Percentiles rank a stretch among this genome's conserved stretches.
Evolutionary conservation across 2,888 invertebrate species (phyloP).

Genomic region (Sycophila texana): DNA sequence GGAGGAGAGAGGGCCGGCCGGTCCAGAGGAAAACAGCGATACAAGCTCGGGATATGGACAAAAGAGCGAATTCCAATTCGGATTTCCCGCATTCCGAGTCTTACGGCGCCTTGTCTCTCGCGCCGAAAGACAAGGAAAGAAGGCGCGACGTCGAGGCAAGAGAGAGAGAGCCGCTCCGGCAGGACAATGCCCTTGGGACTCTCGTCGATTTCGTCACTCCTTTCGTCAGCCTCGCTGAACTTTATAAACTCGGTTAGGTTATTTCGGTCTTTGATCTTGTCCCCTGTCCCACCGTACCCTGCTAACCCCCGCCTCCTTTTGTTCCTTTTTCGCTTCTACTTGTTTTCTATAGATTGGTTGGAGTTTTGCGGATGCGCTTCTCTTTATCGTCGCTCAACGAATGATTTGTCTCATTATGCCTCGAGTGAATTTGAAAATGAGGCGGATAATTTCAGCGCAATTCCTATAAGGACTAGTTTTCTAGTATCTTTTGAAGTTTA

Average conservation of each 20-base stretch:
- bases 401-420: too few species aligned
- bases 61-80: conserved; percentile 54
- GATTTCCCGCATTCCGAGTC: conserved; percentile 44
- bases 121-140: conserved; percentile 8
- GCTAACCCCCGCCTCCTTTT: too few species aligned
- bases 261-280: conserved; percentile 41
- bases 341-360: too few species aligned
- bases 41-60: conserved; percentile 21
- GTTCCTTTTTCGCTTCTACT: not conserved
- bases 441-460: too few species aligned
- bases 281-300: not conserved
- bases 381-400: not conserved
- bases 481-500: too few species aligned
- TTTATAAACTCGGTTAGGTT: conserved; percentile 39
- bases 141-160: conserved; percentile 31
- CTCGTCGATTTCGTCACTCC: conserved; percentile 60
- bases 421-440: too few species aligned
- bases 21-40: not conserved
- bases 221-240: conserved; percentile 39
- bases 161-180: conserved; percentile 28
- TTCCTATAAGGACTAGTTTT: too few species aligned
- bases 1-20: too few species aligned
- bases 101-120: conserved; percentile 6
- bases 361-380: not conserved
- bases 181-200: conserved; percentile 62